phyloP scores from a whole-genome alignment of 2,797 vertebrate species.

The Manis javanica region DNA sequence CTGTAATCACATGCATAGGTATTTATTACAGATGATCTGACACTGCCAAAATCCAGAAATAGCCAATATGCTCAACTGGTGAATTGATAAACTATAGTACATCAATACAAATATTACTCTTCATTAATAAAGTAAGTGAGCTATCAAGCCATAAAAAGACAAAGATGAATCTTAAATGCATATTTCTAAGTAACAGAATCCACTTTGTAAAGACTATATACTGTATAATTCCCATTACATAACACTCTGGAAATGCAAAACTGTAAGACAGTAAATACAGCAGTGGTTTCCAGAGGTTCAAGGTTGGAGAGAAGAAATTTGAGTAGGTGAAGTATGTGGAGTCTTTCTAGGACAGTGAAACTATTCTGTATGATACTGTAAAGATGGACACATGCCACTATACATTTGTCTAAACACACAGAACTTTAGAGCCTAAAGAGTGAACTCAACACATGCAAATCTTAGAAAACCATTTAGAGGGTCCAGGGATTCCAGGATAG shows the following conservation, averaged over 20 bases:
- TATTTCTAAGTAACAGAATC: background rate
- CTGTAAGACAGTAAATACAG: background rate
- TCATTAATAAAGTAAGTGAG: background rate
- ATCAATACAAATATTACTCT: background rate
- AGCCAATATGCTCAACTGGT: background rate
- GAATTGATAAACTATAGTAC: background rate
- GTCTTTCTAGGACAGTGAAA: background rate
- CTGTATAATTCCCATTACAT: background rate
- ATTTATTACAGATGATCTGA: background rate
- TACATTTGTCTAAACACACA: background rate
- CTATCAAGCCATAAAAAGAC: background rate
- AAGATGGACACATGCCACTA: background rate
- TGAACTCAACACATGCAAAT: background rate
- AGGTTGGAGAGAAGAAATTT: background rate
- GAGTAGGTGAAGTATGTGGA: background rate
- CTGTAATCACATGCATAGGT: background rate
- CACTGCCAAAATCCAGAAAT: background rate
- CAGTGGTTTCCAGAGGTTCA: accelerated
- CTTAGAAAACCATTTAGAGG: background rate
- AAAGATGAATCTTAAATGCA: background rate
- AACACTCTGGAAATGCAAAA: background rate
- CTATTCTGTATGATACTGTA: background rate
- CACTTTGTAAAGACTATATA: background rate
- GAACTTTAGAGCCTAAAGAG: background rate
- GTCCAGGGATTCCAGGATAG: background rate